phyloP scores from a whole-genome alignment of 2,888 invertebrate genomes.

The Arenicola marina region DNA sequence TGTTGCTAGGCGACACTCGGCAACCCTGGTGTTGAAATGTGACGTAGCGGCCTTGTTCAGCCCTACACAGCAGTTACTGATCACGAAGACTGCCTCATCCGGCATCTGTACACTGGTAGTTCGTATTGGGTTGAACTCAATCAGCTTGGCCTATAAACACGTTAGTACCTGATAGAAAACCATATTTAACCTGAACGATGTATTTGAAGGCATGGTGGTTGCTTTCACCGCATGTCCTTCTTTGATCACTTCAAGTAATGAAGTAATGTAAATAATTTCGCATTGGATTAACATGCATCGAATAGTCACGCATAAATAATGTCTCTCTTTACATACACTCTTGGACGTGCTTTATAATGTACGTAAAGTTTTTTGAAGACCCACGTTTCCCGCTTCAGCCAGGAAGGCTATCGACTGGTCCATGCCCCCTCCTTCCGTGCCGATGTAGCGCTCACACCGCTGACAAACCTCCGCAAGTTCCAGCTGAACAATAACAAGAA shows the following conservation, averaged over 20 bases:
- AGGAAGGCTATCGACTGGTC: slow-evolving; percentile 98
- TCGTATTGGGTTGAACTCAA: slow-evolving; percentile 82
- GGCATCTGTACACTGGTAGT: slow-evolving; percentile 73
- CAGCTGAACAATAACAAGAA: slow-evolving; percentile 13
- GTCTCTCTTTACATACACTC: too few species aligned
- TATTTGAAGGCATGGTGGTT: too few species aligned
- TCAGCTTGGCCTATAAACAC: slow-evolving; percentile 73
- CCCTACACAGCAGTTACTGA: slow-evolving; percentile 81
- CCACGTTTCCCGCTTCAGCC: slow-evolving; percentile 67
- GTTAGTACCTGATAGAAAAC: too few species aligned
- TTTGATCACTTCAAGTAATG: too few species aligned
- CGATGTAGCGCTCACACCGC: slow-evolving; percentile 88
- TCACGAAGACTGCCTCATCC: slow-evolving; percentile 82
- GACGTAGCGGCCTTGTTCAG: slow-evolving; percentile 91
- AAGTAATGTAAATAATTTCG: too few species aligned
- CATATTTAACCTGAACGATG: too few species aligned
- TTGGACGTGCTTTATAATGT: too few species aligned
- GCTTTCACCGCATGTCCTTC: too few species aligned
- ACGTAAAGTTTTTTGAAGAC: slow-evolving; percentile 13
- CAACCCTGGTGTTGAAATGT: slow-evolving; percentile 90
- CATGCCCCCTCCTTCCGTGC: slow-evolving; percentile 99
- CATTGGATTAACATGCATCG: too few species aligned
- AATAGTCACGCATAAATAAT: too few species aligned
- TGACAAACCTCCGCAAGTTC: slow-evolving; percentile 84
- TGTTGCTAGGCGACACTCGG: slow-evolving; percentile 88